phyloP scores from a whole-genome alignment of 2,113 vertebrate genomes.

The Brachyistius frenatus region DNA sequence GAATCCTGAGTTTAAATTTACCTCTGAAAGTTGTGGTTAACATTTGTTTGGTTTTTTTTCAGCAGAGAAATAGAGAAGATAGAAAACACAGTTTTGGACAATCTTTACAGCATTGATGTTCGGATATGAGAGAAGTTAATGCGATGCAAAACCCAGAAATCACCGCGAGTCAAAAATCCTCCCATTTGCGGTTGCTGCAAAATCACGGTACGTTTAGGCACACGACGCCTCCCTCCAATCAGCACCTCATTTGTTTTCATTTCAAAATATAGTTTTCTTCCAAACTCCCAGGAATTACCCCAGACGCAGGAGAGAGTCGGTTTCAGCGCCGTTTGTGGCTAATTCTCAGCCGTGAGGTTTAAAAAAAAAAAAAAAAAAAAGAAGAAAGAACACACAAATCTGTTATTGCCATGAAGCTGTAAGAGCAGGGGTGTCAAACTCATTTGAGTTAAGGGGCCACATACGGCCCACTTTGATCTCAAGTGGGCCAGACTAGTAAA shows the following conservation, averaged over 20 bases:
- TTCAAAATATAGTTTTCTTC: constrained; percentile 42
- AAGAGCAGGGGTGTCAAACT: neutral
- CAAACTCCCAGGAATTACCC: constrained; percentile 29
- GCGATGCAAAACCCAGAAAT: constrained; percentile 11
- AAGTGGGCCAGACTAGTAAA: no score
- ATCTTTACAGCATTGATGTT: constrained; percentile 2
- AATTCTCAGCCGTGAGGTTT: constrained; percentile 16
- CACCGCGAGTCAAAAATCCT: constrained; percentile 1
- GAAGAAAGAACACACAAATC: constrained; percentile 29
- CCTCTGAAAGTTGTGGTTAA: constrained; percentile 19
- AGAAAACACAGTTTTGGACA: neutral
- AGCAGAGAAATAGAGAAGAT: constrained; percentile 5
- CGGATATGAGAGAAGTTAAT: constrained; percentile 32
- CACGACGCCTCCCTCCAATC: constrained; percentile 10
- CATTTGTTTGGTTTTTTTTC: neutral
- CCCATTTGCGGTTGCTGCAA: constrained; percentile 45
- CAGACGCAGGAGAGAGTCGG: neutral
- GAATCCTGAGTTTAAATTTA: constrained; percentile 26
- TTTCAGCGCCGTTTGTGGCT: constrained; percentile 1
- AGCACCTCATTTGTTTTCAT: constrained; percentile 51
- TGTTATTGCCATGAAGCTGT: constrained; percentile 57
- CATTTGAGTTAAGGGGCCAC: no score
- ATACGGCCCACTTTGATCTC: no score
- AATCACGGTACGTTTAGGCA: constrained; percentile 1
- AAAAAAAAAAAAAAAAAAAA: constrained; percentile 33